phyloP scores from a whole-genome alignment of 2,888 invertebrate genomes.

The Volucella zonaria region DNA sequence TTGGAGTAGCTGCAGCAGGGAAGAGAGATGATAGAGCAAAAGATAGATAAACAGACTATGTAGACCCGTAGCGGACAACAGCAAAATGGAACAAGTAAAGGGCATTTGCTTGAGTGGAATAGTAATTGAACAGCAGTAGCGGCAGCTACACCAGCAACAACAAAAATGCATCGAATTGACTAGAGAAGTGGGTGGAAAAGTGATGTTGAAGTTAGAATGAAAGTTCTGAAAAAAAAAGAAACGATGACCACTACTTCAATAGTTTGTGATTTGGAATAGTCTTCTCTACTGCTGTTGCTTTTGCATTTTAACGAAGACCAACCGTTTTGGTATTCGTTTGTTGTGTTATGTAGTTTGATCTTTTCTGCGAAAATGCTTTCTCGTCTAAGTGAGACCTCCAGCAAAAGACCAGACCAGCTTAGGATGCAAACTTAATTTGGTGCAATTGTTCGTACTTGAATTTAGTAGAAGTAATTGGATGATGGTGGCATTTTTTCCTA shows the following conservation, averaged over 20 bases:
- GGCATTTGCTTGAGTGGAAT: slow-evolving; percentile 67
- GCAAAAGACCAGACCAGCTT: too few species aligned
- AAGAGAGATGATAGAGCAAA: neutral
- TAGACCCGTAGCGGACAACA: slow-evolving; percentile 13
- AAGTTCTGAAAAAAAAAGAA: neutral
- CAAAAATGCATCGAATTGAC: slow-evolving; percentile 30
- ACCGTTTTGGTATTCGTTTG: slow-evolving; percentile 54
- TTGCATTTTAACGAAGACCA: slow-evolving; percentile 58
- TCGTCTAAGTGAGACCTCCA: neutral
- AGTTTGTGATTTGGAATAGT: slow-evolving; percentile 12
- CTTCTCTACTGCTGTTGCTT: slow-evolving; percentile 22
- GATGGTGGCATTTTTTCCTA: too few species aligned
- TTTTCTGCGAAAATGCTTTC: slow-evolving; percentile 41
- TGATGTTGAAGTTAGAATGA: slow-evolving; percentile 2
- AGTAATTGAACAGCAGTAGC: slow-evolving; percentile 58
- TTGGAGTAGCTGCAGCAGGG: slow-evolving; percentile 1
- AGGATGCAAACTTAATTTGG: too few species aligned
- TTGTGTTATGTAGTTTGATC: slow-evolving; percentile 65
- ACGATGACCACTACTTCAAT: too few species aligned
- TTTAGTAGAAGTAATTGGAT: too few species aligned
- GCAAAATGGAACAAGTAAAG: slow-evolving; percentile 44
- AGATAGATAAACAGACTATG: slow-evolving; percentile 14
- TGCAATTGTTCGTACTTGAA: too few species aligned
- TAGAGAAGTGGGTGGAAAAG: slow-evolving; percentile 8
- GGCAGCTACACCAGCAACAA: slow-evolving; percentile 41